Percentiles rank a stretch among this genome's conserved stretches.
Conservation (phyloP, 2,888 invertebrate genomes). For the Troglohyphantes excavatus region DNA sequence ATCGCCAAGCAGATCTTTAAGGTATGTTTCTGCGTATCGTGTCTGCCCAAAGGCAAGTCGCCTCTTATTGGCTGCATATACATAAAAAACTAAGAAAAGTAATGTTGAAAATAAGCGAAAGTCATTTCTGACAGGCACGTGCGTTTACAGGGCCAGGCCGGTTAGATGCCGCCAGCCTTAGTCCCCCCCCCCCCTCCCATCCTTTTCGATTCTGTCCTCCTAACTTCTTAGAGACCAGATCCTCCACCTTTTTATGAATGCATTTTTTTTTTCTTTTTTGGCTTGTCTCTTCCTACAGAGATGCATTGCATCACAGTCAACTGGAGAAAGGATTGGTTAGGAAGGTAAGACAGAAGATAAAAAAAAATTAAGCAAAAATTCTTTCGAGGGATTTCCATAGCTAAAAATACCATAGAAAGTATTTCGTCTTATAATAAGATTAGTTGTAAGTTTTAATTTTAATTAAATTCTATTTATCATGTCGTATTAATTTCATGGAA, state of each 20-base stretch:
- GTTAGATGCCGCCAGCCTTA: constrained; percentile 61
- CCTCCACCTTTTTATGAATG: constrained; percentile 9
- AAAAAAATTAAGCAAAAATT: not conserved
- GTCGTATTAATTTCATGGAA: no score
- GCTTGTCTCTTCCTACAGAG: constrained; percentile 35
- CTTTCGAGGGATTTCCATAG: not conserved
- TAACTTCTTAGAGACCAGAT: constrained; percentile 28
- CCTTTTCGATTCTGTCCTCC: constrained; percentile 8
- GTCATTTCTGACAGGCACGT: constrained; percentile 74
- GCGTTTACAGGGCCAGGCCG: constrained; percentile 69
- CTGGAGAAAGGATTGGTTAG: constrained; percentile 13
- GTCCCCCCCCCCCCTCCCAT: constrained; percentile 33
- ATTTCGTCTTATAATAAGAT: not conserved
- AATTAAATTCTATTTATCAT: no score
- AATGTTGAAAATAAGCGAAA: constrained; percentile 72
- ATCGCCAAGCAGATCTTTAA: constrained; percentile 2
- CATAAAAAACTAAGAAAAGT: constrained; percentile 63
- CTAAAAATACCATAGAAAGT: not conserved
- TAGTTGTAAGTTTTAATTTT: not conserved
- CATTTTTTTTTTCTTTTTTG: no score
- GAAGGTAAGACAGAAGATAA: constrained; percentile 11
- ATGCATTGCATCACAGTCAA: constrained; percentile 30
- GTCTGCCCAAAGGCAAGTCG: constrained; percentile 66
- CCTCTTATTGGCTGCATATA: constrained; percentile 71
- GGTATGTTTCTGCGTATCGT: constrained; percentile 62